These are phyloP conservation scores for Yoshiicerus persimilis DNA, from an alignment of 1,140 invertebrate genomes.

Conservation along the genomic window DNA sequence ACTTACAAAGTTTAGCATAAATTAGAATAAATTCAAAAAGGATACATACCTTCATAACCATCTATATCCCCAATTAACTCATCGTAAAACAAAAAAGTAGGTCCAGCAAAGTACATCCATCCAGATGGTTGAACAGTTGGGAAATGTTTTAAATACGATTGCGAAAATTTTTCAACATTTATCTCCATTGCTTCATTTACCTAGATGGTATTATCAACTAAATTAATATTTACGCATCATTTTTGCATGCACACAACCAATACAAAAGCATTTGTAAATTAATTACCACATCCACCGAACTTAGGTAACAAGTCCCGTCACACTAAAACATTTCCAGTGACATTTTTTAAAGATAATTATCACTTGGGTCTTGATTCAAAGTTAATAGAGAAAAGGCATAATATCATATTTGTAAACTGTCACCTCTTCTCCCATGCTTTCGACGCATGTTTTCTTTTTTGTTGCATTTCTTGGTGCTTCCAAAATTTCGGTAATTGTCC, in stretches of 20 bases:
- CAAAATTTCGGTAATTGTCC: slow-evolving; percentile 33
- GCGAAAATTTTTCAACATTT: slow-evolving; percentile 22
- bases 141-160: slow-evolving; percentile 27
- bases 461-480: slow-evolving; percentile 33
- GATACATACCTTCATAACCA: background rate
- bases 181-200: slow-evolving; percentile 35
- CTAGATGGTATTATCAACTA: background rate
- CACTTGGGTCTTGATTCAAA: too few species aligned
- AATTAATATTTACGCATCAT: background rate
- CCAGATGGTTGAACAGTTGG: slow-evolving; percentile 14
- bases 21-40: background rate
- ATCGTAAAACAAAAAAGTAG: slow-evolving; percentile 41
- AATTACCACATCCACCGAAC: slow-evolving; percentile 19
- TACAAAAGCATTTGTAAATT: background rate
- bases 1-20: background rate
- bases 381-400: too few species aligned
- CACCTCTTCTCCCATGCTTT: slow-evolving; percentile 26
- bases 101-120: slow-evolving; percentile 40
- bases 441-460: slow-evolving; percentile 19
- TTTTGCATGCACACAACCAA: background rate
- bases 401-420: too few species aligned
- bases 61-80: slow-evolving; percentile 8
- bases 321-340: slow-evolving; percentile 17
- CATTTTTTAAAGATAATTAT: too few species aligned
- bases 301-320: slow-evolving; percentile 31